These are phyloP conservation scores for Drosophila ironensis DNA, from an alignment of 1,140 invertebrate genomes.

Conservation along the genomic window DNA sequence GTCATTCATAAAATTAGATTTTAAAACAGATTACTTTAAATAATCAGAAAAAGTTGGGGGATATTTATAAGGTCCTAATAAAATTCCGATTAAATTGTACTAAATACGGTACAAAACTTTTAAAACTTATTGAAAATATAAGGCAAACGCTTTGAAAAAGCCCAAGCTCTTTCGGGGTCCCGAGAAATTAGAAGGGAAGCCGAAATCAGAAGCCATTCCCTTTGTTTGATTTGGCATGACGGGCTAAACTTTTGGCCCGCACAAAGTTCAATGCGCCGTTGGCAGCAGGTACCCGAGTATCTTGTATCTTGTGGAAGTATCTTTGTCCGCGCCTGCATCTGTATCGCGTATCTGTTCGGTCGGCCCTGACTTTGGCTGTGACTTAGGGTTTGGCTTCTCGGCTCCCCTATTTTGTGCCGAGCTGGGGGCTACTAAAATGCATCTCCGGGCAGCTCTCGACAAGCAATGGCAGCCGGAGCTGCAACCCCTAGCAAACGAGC, in stretches of 20 bases:
- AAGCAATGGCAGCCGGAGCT: background rate
- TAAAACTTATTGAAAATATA: too few species aligned
- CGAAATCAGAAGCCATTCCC: slow-evolving; percentile 31
- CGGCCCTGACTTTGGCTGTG: slow-evolving; percentile 11
- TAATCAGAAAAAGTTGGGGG: too few species aligned
- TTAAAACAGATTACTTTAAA: too few species aligned
- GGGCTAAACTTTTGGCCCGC: slow-evolving; percentile 60
- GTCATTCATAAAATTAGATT: too few species aligned
- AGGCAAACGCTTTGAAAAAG: background rate
- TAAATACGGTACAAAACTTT: too few species aligned
- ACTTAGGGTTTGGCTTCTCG: background rate
- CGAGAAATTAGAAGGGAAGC: background rate
- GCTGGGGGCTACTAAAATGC: slow-evolving; percentile 15
- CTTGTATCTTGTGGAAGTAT: slow-evolving; percentile 3
- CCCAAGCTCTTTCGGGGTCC: too few species aligned
- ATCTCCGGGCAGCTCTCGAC: background rate
- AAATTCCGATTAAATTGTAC: too few species aligned
- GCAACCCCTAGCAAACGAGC: slow-evolving; percentile 65
- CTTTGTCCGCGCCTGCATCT: background rate
- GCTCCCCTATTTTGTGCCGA: slow-evolving; percentile 43
- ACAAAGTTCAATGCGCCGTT: slow-evolving; percentile 71
- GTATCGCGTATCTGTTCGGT: background rate
- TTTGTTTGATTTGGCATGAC: slow-evolving; percentile 53
- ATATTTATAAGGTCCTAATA: too few species aligned
- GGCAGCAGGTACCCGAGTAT: background rate